These are phyloP conservation scores for Ernsta delagoae DNA, from an alignment of 2,888 invertebrate genomes.

Conservation along the genomic window DNA sequence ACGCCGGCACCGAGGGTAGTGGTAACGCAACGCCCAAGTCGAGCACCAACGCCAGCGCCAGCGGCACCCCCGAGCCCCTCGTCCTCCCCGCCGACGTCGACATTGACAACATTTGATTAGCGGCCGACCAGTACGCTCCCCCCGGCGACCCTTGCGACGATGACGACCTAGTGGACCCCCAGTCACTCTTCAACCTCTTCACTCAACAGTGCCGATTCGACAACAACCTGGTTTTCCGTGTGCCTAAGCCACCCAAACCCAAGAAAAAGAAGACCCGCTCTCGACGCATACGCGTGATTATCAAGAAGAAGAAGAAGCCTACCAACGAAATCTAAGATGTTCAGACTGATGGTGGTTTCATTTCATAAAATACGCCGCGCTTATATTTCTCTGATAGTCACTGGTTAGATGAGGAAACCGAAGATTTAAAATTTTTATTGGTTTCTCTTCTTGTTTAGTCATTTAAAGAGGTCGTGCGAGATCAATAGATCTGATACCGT, in stretches of 20 bases:
- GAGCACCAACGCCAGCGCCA: slow-evolving; percentile 19
- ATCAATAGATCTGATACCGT: too few relatives aligned
- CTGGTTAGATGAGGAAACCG: too few relatives aligned
- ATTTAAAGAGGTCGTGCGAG: too few relatives aligned
- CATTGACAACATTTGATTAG: slow-evolving; percentile 61
- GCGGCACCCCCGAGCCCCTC: slow-evolving; percentile 47
- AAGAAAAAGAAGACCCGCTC: not conserved
- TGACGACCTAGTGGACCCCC: slow-evolving; percentile 50
- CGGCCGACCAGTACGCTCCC: slow-evolving; percentile 34
- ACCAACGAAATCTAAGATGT: not conserved
- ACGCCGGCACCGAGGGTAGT: slow-evolving; percentile 12
- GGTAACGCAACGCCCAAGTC: slow-evolving; percentile 24
- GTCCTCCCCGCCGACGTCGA: slow-evolving; percentile 55
- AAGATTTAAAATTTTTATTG: too few relatives aligned
- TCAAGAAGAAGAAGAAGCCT: not conserved
- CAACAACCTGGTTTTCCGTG: slow-evolving; percentile 46
- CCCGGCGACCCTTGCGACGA: slow-evolving; percentile 25
- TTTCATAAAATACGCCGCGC: not conserved
- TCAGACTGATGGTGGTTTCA: not conserved
- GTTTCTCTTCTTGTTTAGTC: too few relatives aligned
- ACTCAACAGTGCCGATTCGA: slow-evolving; percentile 54
- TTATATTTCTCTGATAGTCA: not conserved
- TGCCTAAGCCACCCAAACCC: not conserved
- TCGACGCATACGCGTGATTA: not conserved
- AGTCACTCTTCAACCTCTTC: slow-evolving; percentile 51